These are phyloP conservation scores for Chymomyza fuscimana DNA, from an alignment of 2,888 invertebrate species.

Conservation along the genomic window DNA sequence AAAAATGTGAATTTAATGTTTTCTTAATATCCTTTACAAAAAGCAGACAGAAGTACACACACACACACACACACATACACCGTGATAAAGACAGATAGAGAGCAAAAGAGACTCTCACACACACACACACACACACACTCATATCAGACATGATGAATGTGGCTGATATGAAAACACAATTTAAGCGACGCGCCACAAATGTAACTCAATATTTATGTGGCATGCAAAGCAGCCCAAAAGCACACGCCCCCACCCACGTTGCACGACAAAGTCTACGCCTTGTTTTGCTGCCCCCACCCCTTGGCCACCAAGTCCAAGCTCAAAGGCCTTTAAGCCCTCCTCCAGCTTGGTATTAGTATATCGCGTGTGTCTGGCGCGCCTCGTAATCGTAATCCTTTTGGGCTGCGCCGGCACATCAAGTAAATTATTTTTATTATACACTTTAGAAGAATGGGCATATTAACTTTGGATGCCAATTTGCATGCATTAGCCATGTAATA, in stretches of 20 bases:
- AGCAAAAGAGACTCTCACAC: neutral
- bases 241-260: neutral
- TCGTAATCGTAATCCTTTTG: constrained; percentile 31
- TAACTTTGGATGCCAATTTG: neutral
- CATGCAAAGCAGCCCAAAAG: neutral
- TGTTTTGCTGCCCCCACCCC: neutral
- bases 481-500: neutral
- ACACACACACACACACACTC: neutral
- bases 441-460: neutral
- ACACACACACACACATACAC: neutral
- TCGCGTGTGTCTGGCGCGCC: constrained; percentile 9
- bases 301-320: neutral
- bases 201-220: constrained; percentile 42
- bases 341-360: neutral
- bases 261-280: neutral
- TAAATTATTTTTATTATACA: constrained; percentile 17
- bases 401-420: constrained; percentile 4
- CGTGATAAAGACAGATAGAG: neutral
- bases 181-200: constrained; percentile 28
- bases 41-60: neutral
- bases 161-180: constrained; percentile 22
- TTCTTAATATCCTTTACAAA: constrained; percentile 47
- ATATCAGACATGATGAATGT: constrained; percentile 14
- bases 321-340: neutral
- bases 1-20: constrained; percentile 62